These are phyloP conservation scores for Saturnia pavonia DNA, from an alignment of 2,888 invertebrate species.

Conservation along the genomic window DNA sequence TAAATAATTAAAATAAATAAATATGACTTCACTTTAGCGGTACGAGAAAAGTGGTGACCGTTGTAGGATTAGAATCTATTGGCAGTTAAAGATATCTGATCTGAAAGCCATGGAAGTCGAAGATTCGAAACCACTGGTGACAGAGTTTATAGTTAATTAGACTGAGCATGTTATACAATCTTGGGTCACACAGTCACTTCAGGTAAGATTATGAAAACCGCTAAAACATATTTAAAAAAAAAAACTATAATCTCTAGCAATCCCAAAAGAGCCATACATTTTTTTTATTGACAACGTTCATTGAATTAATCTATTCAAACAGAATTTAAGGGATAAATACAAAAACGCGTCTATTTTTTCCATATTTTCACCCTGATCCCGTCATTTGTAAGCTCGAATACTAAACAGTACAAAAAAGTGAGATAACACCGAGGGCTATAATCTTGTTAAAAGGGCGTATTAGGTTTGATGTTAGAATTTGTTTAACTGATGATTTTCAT, in stretches of 20 bases:
- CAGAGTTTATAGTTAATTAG: no score
- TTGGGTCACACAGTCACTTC: no score
- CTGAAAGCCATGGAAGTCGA: no score
- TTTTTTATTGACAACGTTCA: neutral
- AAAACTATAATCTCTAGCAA: neutral
- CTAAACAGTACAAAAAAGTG: constrained; percentile 9
- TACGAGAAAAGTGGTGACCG: no score
- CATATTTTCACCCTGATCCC: constrained; percentile 13
- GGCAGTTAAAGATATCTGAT: no score
- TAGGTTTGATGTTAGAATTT: constrained; percentile 18
- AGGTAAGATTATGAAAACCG: no score
- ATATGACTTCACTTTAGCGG: no score
- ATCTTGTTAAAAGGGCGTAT: constrained; percentile 11
- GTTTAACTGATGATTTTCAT: constrained; percentile 16
- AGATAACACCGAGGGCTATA: constrained; percentile 16
- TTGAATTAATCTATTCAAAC: neutral
- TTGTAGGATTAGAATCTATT: no score
- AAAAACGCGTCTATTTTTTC: constrained; percentile 12
- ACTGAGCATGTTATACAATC: no score
- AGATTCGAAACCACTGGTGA: no score
- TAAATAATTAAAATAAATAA: no score
- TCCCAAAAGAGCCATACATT: neutral
- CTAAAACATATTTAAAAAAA: no score
- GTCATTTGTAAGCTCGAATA: constrained; percentile 13
- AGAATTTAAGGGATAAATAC: constrained; percentile 6